phyloP scores from a whole-genome alignment of 1,140 invertebrate genomes.

The Polyergus mexicanus region DNA sequence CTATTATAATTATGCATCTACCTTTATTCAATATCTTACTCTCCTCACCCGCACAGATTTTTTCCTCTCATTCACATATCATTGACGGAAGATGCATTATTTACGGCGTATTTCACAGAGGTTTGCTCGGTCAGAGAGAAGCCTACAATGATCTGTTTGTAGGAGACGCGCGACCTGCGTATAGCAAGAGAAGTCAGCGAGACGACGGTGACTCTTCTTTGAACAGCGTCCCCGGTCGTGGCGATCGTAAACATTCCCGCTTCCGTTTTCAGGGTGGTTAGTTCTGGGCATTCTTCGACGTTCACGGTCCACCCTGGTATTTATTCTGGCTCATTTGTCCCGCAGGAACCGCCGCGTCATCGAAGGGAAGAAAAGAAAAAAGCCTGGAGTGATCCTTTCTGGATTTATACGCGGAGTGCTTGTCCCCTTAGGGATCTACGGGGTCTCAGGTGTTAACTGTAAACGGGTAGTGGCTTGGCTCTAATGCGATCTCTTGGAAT shows the following conservation, averaged over 20 bases:
- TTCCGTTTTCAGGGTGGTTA: conserved; percentile 79
- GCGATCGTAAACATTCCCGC: conserved; percentile 69
- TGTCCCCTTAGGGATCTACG: conserved; percentile 30
- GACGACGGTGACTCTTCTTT: conserved; percentile 52
- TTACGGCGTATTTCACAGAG: conserved; percentile 41
- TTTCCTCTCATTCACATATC: neutral
- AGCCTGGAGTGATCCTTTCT: conserved; percentile 51
- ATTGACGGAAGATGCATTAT: neutral
- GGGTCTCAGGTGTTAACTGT: conserved; percentile 77
- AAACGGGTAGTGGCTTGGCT: conserved; percentile 60
- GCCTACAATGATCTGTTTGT: conserved; percentile 65
- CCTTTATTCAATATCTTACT: neutral
- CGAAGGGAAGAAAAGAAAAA: conserved; percentile 9
- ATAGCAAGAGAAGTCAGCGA: conserved; percentile 67
- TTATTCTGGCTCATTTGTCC: conserved; percentile 85
- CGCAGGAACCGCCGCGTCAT: conserved; percentile 70
- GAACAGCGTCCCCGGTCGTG: conserved; percentile 20
- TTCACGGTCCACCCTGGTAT: conserved; percentile 81
- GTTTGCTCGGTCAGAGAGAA: neutral
- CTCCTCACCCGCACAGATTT: neutral
- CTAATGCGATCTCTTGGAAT: conserved; percentile 37
- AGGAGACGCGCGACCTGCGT: conserved; percentile 22
- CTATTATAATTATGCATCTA: neutral
- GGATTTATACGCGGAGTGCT: conserved; percentile 25
- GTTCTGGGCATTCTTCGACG: conserved; percentile 81